Base-by-base conservation (phyloP, 2,113 vertebrate species). In the Fregetta grallaria region DNA sequence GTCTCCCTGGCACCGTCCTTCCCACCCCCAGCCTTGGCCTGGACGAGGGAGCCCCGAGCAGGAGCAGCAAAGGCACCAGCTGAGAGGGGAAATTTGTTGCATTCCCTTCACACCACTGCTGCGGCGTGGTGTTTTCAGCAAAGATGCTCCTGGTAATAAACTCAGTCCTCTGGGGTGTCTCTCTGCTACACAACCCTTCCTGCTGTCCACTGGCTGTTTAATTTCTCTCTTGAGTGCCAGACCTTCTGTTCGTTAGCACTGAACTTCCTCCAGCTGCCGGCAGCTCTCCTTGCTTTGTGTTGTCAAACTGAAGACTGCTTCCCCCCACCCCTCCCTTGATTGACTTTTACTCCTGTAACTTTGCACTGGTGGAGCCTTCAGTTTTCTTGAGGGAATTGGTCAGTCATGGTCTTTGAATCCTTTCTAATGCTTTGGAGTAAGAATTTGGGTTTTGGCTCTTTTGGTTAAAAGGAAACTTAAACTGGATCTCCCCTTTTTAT, bases 91-190 rank as follows among this genome's bases (percentile, higher is more conserved):
- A 53, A 53, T 42, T 6, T 17, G 12, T 14, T 42, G 14, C 1
- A 1, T 75, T 61, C 67, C 25, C 56, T 73, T 86, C 38, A 44
- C 6, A 53, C 9, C 45, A 49, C 9, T 2, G 6, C 6, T 85
- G 21, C 5, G 3, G 27, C 0, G 0, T 27, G n/a, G 13, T 5
- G 25, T 17, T 73, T 78, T 22, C 84, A 89, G 45, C 23, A 62
- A 73, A 66, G 55, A 68, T 40, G 55, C n/a, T 87, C 20, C 30
- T 9, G 47, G 38, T 77, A 78, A 71, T 30, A 38, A 95, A 88
- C 22, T 53, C 63, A 22, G 14, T 45, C 47, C 53, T 63, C 65
- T n/a, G 56, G 26, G 34, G 6, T 18, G 13, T 19, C 17, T 67
- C 38, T 68, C 71, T 61, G 34, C 89, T 83, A 16, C 40, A 30